A percentile compares a stretch with the other conserved stretches of the same genome.
Evolutionary conservation across 1,140 invertebrate species (phyloP).

Genomic region (Hydropsyche tenuis): DNA sequence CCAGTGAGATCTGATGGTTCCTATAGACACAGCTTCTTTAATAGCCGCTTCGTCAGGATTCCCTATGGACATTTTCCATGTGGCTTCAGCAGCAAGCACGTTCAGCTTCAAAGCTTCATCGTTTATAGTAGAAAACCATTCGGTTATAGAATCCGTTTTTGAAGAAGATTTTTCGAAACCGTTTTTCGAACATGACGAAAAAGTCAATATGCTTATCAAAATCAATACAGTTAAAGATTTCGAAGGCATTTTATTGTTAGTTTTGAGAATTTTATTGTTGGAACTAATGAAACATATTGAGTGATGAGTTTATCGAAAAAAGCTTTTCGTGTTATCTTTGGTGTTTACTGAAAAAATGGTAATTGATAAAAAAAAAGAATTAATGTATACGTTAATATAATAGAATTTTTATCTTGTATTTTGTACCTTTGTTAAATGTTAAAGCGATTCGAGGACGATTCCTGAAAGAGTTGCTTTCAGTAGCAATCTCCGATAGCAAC

Average conservation of each 20-base stretch:
- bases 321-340: too few relatives aligned
- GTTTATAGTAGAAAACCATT: slow-evolving; percentile 44
- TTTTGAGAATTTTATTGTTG: background rate
- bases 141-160: slow-evolving; percentile 8
- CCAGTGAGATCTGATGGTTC: slow-evolving; percentile 35
- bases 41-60: slow-evolving; percentile 18
- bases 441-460: too few relatives aligned
- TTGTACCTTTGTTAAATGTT: too few relatives aligned
- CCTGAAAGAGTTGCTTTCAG: background rate
- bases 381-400: too few relatives aligned
- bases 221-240: background rate
- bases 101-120: slow-evolving; percentile 36
- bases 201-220: background rate
- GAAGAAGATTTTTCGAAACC: background rate
- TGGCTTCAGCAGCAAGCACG: slow-evolving; percentile 40
- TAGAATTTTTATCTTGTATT: too few relatives aligned
- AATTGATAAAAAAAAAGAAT: too few relatives aligned
- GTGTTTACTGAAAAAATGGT: too few relatives aligned
- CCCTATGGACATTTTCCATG: slow-evolving; percentile 42
- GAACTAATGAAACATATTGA: background rate
- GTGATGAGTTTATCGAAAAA: background rate
- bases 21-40: slow-evolving; percentile 30
- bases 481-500: background rate
- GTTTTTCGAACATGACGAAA: background rate
- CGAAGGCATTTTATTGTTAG: slow-evolving; percentile 1